Conservation (phyloP, 2,888 invertebrate species). For the Drosophila neotestacea region DNA sequence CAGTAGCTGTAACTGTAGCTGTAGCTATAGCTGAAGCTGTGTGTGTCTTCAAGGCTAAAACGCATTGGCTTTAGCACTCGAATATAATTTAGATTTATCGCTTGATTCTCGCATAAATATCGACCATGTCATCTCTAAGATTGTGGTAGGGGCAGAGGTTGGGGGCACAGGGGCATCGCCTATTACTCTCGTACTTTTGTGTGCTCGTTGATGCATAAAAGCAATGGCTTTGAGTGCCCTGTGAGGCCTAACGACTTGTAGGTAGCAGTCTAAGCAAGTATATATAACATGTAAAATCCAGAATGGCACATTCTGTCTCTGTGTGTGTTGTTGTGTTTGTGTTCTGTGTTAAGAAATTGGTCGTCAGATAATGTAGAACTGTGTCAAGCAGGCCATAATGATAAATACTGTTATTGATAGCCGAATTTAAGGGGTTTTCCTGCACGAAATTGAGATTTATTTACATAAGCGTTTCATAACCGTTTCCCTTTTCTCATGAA, state of each 20-base stretch:
- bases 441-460: constrained; percentile 11
- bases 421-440: constrained; percentile 31
- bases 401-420: constrained; percentile 42
- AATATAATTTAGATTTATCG: constrained; percentile 79
- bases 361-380: constrained; percentile 53
- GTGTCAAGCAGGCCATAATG: constrained; percentile 40
- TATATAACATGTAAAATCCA: constrained; percentile 58
- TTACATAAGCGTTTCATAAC: constrained; percentile 18
- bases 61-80: constrained; percentile 64
- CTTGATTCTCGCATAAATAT: constrained; percentile 75
- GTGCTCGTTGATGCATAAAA: constrained; percentile 71
- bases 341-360: constrained; percentile 23
- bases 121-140: constrained; percentile 56
- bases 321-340: constrained; percentile 16
- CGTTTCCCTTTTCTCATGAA: constrained; percentile 10
- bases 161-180: constrained; percentile 35
- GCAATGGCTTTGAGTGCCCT: constrained; percentile 65
- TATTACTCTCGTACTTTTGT: constrained; percentile 61
- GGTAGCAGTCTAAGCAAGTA: constrained; percentile 40
- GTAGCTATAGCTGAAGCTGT: no score
- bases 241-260: constrained; percentile 68
- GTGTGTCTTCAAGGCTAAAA: constrained; percentile 42
- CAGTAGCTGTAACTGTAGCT: constrained; percentile 12
- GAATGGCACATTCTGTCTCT: constrained; percentile 51
- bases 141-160: background rate